These are phyloP conservation scores for Thelaira solivaga DNA, from an alignment of 2,888 invertebrate species.

Conservation along the genomic window DNA sequence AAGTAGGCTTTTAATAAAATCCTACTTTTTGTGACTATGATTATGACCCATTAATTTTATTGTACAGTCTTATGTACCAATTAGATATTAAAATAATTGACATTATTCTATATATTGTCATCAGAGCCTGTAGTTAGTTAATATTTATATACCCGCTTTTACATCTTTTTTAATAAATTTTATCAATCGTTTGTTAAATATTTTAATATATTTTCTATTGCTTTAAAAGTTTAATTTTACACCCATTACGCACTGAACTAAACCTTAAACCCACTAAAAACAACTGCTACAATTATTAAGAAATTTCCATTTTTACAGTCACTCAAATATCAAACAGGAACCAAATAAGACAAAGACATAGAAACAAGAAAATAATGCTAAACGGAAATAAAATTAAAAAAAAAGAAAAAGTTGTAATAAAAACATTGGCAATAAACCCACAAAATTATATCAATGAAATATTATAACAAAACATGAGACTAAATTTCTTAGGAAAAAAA, in stretches of 20 bases:
- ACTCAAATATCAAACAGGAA: not conserved
- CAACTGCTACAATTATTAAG: not conserved
- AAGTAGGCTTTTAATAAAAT: too few species aligned
- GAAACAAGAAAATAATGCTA: not conserved
- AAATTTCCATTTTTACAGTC: not conserved
- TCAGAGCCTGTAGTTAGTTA: too few species aligned
- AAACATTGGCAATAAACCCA: constrained; percentile 56
- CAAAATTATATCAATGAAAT: constrained; percentile 50
- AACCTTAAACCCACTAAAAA: not conserved
- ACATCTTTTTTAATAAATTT: too few species aligned
- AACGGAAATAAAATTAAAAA: constrained; percentile 50
- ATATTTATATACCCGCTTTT: too few species aligned
- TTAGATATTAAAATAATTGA: too few species aligned
- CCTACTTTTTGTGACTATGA: too few species aligned
- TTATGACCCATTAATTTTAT: too few species aligned
- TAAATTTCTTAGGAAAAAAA: not conserved
- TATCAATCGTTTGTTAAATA: constrained; percentile 19
- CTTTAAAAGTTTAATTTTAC: not conserved
- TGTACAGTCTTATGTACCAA: too few species aligned
- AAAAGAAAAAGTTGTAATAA: constrained; percentile 55
- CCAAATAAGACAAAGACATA: not conserved
- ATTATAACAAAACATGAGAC: constrained; percentile 30
- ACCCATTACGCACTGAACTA: not conserved
- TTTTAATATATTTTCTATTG: not conserved
- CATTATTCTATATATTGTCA: too few species aligned